phyloP scores from a whole-genome alignment of 2,113 vertebrate genomes.

The Coturnix japonica region DNA sequence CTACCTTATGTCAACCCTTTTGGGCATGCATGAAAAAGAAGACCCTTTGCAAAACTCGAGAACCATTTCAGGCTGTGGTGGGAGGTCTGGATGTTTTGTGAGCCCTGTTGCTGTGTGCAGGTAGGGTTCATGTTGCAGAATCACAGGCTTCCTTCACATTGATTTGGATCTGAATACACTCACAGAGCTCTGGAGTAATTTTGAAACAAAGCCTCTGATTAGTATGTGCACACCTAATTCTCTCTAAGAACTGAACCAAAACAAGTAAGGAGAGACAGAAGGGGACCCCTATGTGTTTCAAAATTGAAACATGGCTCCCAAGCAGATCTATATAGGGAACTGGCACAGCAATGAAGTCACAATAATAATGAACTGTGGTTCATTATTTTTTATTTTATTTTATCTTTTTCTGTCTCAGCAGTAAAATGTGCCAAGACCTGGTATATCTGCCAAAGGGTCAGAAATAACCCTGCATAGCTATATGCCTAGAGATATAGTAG shows the following conservation, averaged over 20 bases:
- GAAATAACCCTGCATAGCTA: not conserved
- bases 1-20: not conserved
- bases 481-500: not conserved
- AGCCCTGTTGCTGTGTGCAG: not conserved
- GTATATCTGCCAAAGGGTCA: not conserved
- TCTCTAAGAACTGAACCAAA: not conserved
- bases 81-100: not conserved
- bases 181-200: not conserved
- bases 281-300: not conserved
- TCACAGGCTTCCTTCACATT: not conserved
- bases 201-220: not conserved
- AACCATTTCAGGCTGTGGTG: not conserved
- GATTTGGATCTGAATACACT: not conserved
- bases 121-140: not conserved
- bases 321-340: rapidly evolving
- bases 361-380: not conserved
- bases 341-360: not conserved
- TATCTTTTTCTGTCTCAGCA: not conserved
- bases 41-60: not conserved
- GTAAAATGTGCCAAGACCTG: not conserved
- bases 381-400: not conserved
- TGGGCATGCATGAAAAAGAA: not conserved
- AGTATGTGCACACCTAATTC: not conserved
- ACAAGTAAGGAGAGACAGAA: not conserved
- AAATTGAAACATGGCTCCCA: not conserved